Conservation (phyloP, 2,888 invertebrate species). For the Erebia palarica region DNA sequence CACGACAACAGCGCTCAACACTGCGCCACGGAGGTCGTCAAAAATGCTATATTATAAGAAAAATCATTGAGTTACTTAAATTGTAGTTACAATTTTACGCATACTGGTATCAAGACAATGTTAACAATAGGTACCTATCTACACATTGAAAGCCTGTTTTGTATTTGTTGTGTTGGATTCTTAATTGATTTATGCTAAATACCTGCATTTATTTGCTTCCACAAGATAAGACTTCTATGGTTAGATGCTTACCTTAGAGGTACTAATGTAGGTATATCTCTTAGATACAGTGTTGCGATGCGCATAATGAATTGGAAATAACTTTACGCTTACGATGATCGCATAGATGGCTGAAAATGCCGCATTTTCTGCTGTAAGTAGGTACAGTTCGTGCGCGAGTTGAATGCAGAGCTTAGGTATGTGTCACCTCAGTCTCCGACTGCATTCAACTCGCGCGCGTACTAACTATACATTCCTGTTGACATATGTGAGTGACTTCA, state of each 20-base stretch:
- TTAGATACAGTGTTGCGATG: constrained; percentile 4
- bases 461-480: no score
- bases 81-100: neutral
- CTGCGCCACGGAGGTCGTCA: no score
- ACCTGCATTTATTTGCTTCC: neutral
- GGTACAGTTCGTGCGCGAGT: no score
- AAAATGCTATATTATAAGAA: no score
- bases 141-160: constrained; percentile 3
- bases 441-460: no score
- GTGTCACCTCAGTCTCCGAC: no score
- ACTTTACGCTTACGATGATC: neutral
- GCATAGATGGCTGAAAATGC: no score
- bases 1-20: no score
- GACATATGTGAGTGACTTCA: no score
- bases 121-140: neutral
- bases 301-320: neutral
- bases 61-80: neutral
- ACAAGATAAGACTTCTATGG: neutral
- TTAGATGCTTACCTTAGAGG: neutral
- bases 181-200: neutral
- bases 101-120: neutral
- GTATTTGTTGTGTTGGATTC: neutral
- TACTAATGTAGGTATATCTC: neutral
- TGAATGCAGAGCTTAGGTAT: no score
- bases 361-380: no score